Evolutionary conservation across 92 coral and sea anemone species (phyloP).

Genomic region (Micromussa lordhowensis): DNA sequence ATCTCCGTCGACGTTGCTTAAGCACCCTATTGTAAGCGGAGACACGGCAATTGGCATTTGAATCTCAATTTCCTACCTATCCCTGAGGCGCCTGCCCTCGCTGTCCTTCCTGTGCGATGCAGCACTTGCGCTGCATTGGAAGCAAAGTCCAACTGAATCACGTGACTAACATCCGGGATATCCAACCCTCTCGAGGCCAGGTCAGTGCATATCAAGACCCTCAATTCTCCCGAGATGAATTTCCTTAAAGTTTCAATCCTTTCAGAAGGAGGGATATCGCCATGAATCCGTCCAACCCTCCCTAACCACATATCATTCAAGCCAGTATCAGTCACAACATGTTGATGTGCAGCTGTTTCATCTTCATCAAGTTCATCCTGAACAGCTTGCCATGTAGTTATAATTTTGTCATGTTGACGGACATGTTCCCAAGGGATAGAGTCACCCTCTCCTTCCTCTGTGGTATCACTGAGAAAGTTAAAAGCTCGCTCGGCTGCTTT

Average conservation of each 20-base stretch:
- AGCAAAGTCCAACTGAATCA: slow-evolving; percentile 96
- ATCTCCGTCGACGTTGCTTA: no score
- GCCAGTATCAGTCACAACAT: slow-evolving; percentile 44
- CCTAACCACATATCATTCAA: slow-evolving; percentile 56
- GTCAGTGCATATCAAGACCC: slow-evolving; percentile 89
- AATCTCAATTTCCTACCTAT: slow-evolving; percentile 61
- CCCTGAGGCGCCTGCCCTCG: slow-evolving; percentile 90
- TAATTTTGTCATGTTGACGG: slow-evolving; percentile 12
- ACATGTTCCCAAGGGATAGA: slow-evolving; percentile 18
- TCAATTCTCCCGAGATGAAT: slow-evolving; percentile 71
- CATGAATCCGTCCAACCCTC: slow-evolving; percentile 78
- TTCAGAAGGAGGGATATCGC: slow-evolving; percentile 64
- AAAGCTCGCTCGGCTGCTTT: slow-evolving; percentile 67
- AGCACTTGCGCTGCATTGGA: slow-evolving; percentile 83
- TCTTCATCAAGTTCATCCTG: background rate
- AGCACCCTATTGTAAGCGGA: no score
- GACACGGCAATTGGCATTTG: background rate
- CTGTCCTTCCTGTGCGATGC: slow-evolving; percentile 96
- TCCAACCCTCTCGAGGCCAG: slow-evolving; percentile 95
- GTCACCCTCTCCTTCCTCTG: slow-evolving; percentile 28
- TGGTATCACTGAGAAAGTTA: slow-evolving; percentile 68
- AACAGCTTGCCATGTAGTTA: background rate
- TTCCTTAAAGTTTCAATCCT: slow-evolving; percentile 68
- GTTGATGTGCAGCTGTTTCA: background rate
- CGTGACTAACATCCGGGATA: slow-evolving; percentile 89